Evolutionary conservation across 2,113 vertebrate species (phyloP), one percentile per base, ranked within the genome.

Genomic region (Stegastes partitus): DNA sequence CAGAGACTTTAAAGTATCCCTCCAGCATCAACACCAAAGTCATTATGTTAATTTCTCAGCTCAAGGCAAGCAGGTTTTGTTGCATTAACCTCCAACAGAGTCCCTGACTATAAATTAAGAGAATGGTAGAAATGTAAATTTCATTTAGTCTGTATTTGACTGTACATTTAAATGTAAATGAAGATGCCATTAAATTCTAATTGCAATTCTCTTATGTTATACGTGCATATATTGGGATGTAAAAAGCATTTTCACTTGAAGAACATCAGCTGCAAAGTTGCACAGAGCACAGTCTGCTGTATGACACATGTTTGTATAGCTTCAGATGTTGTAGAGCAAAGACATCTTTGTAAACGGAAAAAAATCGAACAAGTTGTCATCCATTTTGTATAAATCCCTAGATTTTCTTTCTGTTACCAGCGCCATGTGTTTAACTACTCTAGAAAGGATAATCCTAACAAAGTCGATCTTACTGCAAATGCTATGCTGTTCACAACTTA

Each of bases 401-500:
- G 9, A 53, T 15, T 58, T 51, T 42, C 47, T 55, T 55, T 39
- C 16, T 9, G 19, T 55, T 53, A 68, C 61, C 11, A 47, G 11
- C n/a, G 25, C 3, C 25, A 54, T 34, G n/a, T 64, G 51, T 49
- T 68, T 34, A 54, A 53, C 64, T 18, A 42, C 19, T 44, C 21
- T 3, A 21, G 49, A 57, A 62, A 70, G 44, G 21, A 81, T 34
- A 34, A 55, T 61, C 22, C 25, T 45, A 44, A 75, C 53, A 61
- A 73, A 59, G 39, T 77, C 73, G 59, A 74, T 68, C 25, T 25
- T 57, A 66, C 50, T 16, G 45, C 63, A 53, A 63, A 74, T 55
- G 66, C 49, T 42, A 55, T 11, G 11, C 59, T 47, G 63, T 51
- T 77, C 66, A 42, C 47, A 64, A 26, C 68, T 22, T 37, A 39